Evolutionary conservation across 2,797 vertebrate species (phyloP).

Genomic region (Channallabes apus): DNA sequence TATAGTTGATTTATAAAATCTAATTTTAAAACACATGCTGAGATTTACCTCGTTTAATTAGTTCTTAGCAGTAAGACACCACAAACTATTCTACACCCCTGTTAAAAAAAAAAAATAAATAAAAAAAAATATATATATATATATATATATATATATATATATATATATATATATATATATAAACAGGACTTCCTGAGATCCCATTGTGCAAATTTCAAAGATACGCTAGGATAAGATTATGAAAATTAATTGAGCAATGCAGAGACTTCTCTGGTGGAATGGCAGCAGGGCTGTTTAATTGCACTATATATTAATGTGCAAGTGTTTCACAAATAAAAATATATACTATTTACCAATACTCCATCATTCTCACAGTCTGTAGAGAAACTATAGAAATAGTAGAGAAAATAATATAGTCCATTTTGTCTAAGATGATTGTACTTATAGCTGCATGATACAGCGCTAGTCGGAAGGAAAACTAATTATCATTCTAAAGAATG

Average conservation of each 20-base stretch:
- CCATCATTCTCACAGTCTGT: neutral
- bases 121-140: no score
- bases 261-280: constrained; percentile 1
- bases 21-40: neutral
- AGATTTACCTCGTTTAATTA: constrained; percentile 10
- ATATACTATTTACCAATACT: neutral
- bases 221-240: constrained; percentile 12
- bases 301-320: neutral
- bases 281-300: neutral
- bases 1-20: neutral
- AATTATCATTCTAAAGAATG: neutral
- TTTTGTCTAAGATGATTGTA: neutral
- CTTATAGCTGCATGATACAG: neutral
- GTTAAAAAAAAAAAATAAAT: constrained; percentile 19
- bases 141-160: no score
- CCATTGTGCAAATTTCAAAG: neutral
- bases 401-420: neutral
- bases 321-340: neutral
- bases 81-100: constrained; percentile 2
- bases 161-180: no score
- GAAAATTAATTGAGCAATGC: constrained; percentile 28
- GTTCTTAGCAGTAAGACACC: neutral
- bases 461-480: neutral
- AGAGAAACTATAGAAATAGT: neutral
- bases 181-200: constrained; percentile 14